Conservation (phyloP, 2,797 vertebrate species). For the Gymnothorax javanicus region DNA sequence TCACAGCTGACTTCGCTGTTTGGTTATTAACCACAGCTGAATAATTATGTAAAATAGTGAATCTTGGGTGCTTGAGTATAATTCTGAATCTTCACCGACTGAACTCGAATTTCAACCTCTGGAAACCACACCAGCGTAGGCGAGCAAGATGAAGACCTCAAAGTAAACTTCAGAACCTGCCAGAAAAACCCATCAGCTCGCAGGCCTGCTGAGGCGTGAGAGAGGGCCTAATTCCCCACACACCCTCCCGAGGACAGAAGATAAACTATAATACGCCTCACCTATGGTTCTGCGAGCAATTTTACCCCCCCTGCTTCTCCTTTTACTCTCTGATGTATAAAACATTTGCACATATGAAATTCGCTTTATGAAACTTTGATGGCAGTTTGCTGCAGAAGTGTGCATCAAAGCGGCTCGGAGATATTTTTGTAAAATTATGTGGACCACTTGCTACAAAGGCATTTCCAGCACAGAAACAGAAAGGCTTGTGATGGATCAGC, state of each 20-base stretch:
- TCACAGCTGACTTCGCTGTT: too few relatives aligned
- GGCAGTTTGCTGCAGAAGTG: conserved; percentile 11
- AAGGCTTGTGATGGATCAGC: neutral
- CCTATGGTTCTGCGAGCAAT: conserved; percentile 17
- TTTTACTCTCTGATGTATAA: conserved; percentile 34
- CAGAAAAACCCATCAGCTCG: neutral
- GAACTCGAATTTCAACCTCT: too few relatives aligned
- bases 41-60: too few relatives aligned
- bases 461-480: conserved; percentile 14
- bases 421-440: conserved; percentile 30
- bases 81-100: too few relatives aligned
- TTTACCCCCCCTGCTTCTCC: neutral
- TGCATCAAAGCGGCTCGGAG: conserved; percentile 1
- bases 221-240: neutral
- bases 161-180: neutral
- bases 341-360: conserved; percentile 29
- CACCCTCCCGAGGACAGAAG: neutral
- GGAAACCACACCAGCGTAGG: neutral
- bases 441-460: conserved; percentile 9
- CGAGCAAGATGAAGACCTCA: neutral
- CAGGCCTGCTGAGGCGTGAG: neutral
- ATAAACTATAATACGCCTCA: conserved; percentile 17
- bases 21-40: too few relatives aligned
- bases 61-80: too few relatives aligned
- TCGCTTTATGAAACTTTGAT: conserved; percentile 33